Evolutionary conservation across 2,888 invertebrate genomes (phyloP).

Genomic region (Tanytarsus gracilentus): DNA sequence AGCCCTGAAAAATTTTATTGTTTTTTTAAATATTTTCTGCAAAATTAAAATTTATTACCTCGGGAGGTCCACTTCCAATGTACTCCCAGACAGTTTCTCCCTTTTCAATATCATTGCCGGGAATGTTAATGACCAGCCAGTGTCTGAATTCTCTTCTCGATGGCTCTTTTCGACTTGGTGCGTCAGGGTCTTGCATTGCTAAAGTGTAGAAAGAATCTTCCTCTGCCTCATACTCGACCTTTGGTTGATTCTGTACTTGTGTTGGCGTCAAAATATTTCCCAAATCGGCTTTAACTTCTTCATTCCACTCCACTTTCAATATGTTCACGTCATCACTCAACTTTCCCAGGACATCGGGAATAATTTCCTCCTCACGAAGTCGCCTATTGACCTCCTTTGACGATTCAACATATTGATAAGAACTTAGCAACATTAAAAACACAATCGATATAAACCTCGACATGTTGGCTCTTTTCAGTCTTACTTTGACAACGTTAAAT

Average conservation of each 20-base stretch:
- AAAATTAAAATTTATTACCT: slow-evolving; percentile 31
- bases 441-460: too few species aligned
- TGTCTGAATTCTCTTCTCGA: slow-evolving; percentile 42
- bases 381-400: background rate
- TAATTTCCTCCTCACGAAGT: background rate
- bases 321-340: background rate
- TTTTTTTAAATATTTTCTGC: background rate
- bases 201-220: slow-evolving; percentile 16
- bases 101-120: slow-evolving; percentile 45
- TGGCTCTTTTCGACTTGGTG: slow-evolving; percentile 52
- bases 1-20: slow-evolving; percentile 40
- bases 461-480: too few species aligned
- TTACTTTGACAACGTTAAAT: too few species aligned
- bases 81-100: slow-evolving; percentile 50
- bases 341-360: slow-evolving; percentile 11
- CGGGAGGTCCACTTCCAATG: slow-evolving; percentile 53
- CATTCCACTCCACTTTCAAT: background rate
- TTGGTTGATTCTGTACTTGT: slow-evolving; percentile 20
- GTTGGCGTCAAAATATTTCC: slow-evolving; percentile 21
- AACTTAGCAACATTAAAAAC: too few species aligned
- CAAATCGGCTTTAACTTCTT: background rate
- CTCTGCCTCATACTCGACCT: slow-evolving; percentile 17
- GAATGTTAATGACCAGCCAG: slow-evolving; percentile 36
- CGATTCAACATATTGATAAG: too few species aligned
- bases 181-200: slow-evolving; percentile 50